Evolutionary conservation across 1,140 invertebrate genomes (phyloP).

Genomic region (Brachionus rubens): DNA sequence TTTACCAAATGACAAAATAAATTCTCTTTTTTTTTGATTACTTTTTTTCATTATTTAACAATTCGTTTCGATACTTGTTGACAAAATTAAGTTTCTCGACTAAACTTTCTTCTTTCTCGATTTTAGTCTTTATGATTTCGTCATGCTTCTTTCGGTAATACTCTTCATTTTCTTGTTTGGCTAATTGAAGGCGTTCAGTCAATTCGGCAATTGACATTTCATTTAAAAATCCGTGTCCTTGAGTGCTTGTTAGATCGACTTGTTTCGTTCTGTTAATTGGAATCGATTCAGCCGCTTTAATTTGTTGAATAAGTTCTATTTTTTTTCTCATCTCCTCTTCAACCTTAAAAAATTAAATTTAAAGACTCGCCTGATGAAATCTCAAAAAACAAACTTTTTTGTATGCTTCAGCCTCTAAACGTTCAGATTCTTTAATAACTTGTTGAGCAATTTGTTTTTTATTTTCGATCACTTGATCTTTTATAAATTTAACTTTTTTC

Average conservation of each 20-base stretch:
- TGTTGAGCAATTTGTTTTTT: constrained; percentile 34
- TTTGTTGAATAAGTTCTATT: constrained; percentile 60
- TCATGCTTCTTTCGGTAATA: constrained; percentile 56
- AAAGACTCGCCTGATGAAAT: neutral
- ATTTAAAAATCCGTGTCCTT: constrained; percentile 56
- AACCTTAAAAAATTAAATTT: constrained; percentile 49
- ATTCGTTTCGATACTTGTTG: constrained; percentile 28
- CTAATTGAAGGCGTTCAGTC: constrained; percentile 54
- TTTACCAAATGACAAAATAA: no score
- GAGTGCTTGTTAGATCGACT: constrained; percentile 56
- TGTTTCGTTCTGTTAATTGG: constrained; percentile 53
- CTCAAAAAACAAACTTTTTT: constrained; percentile 18
- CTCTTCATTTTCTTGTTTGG: constrained; percentile 54
- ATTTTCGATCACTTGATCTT: constrained; percentile 16
- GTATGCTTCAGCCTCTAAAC: neutral
- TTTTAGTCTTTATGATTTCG: constrained; percentile 56
- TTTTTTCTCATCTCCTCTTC: constrained; percentile 58
- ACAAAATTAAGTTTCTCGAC: constrained; percentile 38
- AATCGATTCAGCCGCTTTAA: constrained; percentile 57
- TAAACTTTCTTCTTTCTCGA: constrained; percentile 50
- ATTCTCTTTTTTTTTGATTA: neutral
- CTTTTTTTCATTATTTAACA: constrained; percentile 18
- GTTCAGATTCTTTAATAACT: constrained; percentile 41
- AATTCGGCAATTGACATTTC: constrained; percentile 61
- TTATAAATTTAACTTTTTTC: constrained; percentile 55